Evolutionary conservation across 2,797 vertebrate genomes (phyloP).

Genomic region (Simalia tracyae): DNA sequence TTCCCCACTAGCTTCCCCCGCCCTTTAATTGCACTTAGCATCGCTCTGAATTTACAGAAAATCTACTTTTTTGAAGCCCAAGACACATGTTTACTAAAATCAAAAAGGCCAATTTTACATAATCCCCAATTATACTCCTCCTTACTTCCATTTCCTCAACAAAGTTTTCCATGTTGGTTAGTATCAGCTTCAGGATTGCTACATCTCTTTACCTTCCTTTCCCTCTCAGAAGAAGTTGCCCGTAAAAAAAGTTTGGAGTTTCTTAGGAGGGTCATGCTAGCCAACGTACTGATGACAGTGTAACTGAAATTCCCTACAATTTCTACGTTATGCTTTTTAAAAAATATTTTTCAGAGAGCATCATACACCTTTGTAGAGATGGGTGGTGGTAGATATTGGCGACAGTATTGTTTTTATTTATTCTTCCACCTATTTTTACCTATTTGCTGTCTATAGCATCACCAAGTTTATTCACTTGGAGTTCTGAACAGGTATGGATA

Average conservation of each 20-base stretch:
- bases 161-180: background rate
- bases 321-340: background rate
- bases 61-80: too few relatives aligned
- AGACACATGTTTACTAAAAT: background rate
- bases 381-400: background rate
- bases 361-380: background rate
- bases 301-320: background rate
- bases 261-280: background rate
- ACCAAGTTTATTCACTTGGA: too few relatives aligned
- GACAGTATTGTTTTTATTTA: too few relatives aligned
- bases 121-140: background rate
- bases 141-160: background rate
- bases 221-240: background rate
- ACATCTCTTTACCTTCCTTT: background rate
- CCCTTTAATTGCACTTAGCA: too few relatives aligned
- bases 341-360: background rate
- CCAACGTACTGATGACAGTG: background rate
- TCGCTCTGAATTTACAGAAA: too few relatives aligned
- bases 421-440: too few relatives aligned
- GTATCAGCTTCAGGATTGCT: background rate
- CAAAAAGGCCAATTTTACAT: background rate
- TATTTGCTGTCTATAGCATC: too few relatives aligned
- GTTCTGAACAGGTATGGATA: too few relatives aligned
- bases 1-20: too few relatives aligned
- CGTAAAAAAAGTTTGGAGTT: background rate